These are phyloP conservation scores for Ormyrus nitidulus DNA, from an alignment of 2,888 invertebrate genomes.

Conservation along the genomic window DNA sequence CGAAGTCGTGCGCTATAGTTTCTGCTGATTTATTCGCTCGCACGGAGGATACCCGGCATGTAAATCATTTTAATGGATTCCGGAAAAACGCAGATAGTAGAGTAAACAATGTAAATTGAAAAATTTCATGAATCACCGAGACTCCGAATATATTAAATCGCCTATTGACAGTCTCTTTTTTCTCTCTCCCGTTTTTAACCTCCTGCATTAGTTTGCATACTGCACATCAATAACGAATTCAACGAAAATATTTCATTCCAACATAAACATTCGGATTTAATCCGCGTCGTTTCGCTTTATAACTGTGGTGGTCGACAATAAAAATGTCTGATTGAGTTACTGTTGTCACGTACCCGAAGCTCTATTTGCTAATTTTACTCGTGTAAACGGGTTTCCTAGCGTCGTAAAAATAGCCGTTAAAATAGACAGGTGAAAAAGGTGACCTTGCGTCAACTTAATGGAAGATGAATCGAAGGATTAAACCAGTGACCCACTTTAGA, in stretches of 20 bases:
- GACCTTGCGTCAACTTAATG: slow-evolving; percentile 7
- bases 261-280: too few relatives aligned
- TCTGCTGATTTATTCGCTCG: slow-evolving; percentile 3
- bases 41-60: not conserved
- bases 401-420: slow-evolving; percentile 7
- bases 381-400: not conserved
- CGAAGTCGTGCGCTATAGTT: not conserved
- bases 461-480: not conserved
- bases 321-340: not conserved
- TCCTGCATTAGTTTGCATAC: not conserved
- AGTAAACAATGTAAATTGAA: slow-evolving; percentile 25
- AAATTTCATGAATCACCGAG: slow-evolving; percentile 12
- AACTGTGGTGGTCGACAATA: not conserved
- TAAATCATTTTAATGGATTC: slow-evolving; percentile 35
- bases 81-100: slow-evolving; percentile 15
- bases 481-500: slow-evolving; percentile 31
- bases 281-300: too few relatives aligned
- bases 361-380: slow-evolving; percentile 6
- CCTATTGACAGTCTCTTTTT: not conserved
- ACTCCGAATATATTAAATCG: not conserved
- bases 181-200: not conserved
- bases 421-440: slow-evolving; percentile 14
- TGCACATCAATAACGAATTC: not conserved
- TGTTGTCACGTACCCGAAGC: not conserved
- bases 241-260: too few relatives aligned